Percentiles rank a stretch among this genome's conserved stretches.
Conservation (phyloP, 2,888 invertebrate genomes). For the Thysanoteuthis rhombus region DNA sequence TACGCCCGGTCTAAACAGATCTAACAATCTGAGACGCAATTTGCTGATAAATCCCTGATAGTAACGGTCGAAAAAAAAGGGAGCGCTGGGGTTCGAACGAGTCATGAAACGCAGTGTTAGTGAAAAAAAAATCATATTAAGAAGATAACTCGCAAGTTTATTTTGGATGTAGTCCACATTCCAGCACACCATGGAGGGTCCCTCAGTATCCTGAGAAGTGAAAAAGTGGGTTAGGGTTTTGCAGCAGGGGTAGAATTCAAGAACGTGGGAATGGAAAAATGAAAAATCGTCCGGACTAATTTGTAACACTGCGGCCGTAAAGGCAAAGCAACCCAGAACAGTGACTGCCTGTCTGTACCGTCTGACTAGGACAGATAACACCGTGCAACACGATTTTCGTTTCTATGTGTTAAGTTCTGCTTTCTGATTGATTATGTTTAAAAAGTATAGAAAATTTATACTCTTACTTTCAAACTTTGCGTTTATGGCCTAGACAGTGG, state of each 20-base stretch:
- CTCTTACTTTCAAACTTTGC: no score
- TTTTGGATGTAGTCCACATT: background rate
- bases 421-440: no score
- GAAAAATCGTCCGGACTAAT: background rate
- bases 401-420: no score
- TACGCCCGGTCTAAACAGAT: background rate
- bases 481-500: no score
- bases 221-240: background rate
- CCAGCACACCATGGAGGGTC: background rate
- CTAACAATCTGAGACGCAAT: background rate
- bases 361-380: no score
- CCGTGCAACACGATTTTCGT: no score
- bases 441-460: no score
- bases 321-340: background rate
- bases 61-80: background rate
- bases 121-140: background rate
- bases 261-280: background rate
- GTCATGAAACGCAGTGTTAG: background rate
- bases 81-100: background rate
- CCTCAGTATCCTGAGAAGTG: background rate
- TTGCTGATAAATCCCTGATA: background rate
- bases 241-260: background rate
- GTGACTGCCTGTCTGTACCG: background rate
- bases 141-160: background rate
- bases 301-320: background rate